phyloP scores from a whole-genome alignment of 1,140 invertebrate species.

The Cydia fagiglandana region DNA sequence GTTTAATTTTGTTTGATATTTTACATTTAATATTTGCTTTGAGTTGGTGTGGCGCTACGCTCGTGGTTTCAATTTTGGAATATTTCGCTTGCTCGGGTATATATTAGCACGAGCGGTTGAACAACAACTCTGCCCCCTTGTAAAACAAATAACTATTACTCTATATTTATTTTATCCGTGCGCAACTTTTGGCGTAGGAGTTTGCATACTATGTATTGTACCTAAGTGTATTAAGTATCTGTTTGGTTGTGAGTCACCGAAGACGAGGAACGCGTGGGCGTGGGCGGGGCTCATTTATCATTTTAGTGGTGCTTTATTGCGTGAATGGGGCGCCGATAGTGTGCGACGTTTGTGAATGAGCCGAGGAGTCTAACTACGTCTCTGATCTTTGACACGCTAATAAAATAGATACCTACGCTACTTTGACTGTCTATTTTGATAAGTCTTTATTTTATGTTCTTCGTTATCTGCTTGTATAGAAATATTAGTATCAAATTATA shows the following conservation, averaged over 20 bases:
- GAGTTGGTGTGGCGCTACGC: no score
- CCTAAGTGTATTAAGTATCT: conserved; percentile 35
- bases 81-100: no score
- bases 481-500: no score
- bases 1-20: no score
- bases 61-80: no score
- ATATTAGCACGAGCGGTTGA: no score
- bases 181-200: conserved; percentile 15
- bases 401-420: not conserved
- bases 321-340: conserved; percentile 61
- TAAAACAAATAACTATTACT: not conserved
- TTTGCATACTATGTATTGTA: conserved; percentile 34
- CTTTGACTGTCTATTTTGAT: conserved; percentile 12
- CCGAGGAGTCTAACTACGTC: not conserved
- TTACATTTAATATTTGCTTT: no score
- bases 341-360: conserved; percentile 15
- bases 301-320: conserved; percentile 66
- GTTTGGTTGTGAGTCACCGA: conserved; percentile 51
- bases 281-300: conserved; percentile 65
- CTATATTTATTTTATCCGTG: not conserved
- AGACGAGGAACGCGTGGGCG: conserved; percentile 55
- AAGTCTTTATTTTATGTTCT: not conserved
- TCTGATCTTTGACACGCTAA: conserved; percentile 13
- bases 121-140: no score
- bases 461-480: no score